These are phyloP conservation scores for Meandrusa payeni DNA, from an alignment of 2,888 invertebrate species.

Conservation along the genomic window DNA sequence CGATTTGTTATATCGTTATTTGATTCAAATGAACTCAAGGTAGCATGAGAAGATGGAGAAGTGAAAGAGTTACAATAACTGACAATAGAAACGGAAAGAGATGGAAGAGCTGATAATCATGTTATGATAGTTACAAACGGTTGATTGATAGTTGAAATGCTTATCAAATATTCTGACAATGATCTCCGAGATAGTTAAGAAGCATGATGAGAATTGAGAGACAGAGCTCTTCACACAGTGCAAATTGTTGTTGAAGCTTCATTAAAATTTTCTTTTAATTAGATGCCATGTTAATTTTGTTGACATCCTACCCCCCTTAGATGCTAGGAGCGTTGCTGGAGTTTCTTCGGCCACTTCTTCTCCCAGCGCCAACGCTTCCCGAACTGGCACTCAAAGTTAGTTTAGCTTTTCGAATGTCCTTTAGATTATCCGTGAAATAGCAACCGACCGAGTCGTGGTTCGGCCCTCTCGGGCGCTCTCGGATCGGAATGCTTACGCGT, in stretches of 20 bases:
- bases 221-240: constrained; percentile 23
- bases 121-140: constrained; percentile 24
- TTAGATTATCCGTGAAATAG: too few relatives aligned
- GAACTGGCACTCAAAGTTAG: too few relatives aligned
- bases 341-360: too few relatives aligned
- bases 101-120: constrained; percentile 11
- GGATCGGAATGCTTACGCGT: too few relatives aligned
- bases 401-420: too few relatives aligned
- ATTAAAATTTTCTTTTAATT: too few relatives aligned
- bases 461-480: too few relatives aligned
- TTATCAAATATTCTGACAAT: constrained; percentile 26
- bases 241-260: constrained; percentile 1
- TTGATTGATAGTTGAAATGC: constrained; percentile 31
- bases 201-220: constrained; percentile 20
- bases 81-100: neutral
- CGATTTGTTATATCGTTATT: constrained; percentile 50
- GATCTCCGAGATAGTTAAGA: constrained; percentile 16
- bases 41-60: neutral
- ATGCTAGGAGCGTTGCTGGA: too few relatives aligned
- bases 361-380: too few relatives aligned
- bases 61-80: neutral
- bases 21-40: constrained; percentile 53
- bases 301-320: too few relatives aligned
- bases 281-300: too few relatives aligned
- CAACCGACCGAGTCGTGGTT: too few relatives aligned